Evolutionary conservation across 2,888 invertebrate species (phyloP).

Genomic region (Belgica antarctica): DNA sequence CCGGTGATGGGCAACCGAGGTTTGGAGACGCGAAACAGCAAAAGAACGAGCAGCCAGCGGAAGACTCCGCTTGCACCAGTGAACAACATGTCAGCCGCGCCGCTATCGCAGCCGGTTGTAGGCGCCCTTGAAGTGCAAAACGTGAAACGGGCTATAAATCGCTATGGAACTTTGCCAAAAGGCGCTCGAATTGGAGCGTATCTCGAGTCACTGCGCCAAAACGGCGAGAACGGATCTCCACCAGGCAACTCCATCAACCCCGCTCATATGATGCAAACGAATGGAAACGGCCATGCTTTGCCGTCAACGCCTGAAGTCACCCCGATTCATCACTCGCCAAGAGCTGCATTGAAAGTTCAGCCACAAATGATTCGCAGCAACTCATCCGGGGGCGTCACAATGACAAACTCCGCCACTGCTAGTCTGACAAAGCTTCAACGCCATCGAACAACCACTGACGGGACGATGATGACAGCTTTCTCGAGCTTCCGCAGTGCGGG

Average conservation of each 20-base stretch:
- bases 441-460: slow-evolving; percentile 58
- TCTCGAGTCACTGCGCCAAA: slow-evolving; percentile 86
- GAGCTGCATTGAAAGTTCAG: slow-evolving; percentile 64
- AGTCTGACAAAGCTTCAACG: slow-evolving; percentile 59
- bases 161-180: slow-evolving; percentile 96
- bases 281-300: slow-evolving; percentile 45
- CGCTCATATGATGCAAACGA: slow-evolving; percentile 47
- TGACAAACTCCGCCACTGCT: slow-evolving; percentile 63
- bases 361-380: slow-evolving; percentile 88
- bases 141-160: slow-evolving; percentile 88
- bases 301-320: slow-evolving; percentile 46
- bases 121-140: slow-evolving; percentile 94
- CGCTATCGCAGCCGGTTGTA: slow-evolving; percentile 66
- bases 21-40: slow-evolving; percentile 63
- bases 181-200: slow-evolving; percentile 95
- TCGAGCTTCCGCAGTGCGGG: slow-evolving; percentile 56
- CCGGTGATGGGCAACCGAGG: slow-evolving; percentile 63
- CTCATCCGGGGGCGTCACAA: slow-evolving; percentile 78
- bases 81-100: slow-evolving; percentile 41
- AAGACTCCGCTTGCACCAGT: slow-evolving; percentile 54
- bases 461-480: slow-evolving; percentile 54
- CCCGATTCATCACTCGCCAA: slow-evolving; percentile 59
- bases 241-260: slow-evolving; percentile 47
- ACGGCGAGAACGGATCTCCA: slow-evolving; percentile 50
- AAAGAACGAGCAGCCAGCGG: slow-evolving; percentile 59